Percentiles rank a stretch among this genome's conserved stretches.
These are phyloP conservation scores for Caenorhabditis remanei DNA, from an alignment of 1,140 invertebrate genomes.

Conservation along the genomic window DNA sequence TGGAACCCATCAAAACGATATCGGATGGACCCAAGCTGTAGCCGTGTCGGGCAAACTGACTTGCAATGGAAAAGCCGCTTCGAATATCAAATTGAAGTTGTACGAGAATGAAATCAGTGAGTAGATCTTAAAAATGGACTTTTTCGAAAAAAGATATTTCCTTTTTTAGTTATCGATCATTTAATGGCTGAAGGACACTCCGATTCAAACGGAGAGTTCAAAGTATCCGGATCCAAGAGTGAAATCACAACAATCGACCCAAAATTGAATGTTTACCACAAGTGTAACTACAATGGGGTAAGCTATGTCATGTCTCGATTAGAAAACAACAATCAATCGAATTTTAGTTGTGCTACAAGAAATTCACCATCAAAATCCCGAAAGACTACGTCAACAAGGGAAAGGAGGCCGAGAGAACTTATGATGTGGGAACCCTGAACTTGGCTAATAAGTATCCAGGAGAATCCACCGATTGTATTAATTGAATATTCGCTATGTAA, in stretches of 20 bases:
- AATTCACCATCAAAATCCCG: constrained; percentile 71
- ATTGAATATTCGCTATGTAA: constrained; percentile 37
- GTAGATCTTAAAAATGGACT: background rate
- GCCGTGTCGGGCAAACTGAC: constrained; percentile 48
- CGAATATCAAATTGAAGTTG: constrained; percentile 32
- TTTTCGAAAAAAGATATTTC: background rate
- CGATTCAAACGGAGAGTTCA: constrained; percentile 48
- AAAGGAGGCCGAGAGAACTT: constrained; percentile 64
- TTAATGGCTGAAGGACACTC: background rate
- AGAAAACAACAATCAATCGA: background rate
- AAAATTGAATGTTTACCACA: constrained; percentile 46
- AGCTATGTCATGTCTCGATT: background rate
- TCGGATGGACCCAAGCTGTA: constrained; percentile 53
- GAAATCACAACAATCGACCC: constrained; percentile 53
- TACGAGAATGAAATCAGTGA: constrained; percentile 45
- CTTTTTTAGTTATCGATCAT: constrained; percentile 47
- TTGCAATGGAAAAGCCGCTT: constrained; percentile 53
- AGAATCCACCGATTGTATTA: constrained; percentile 72
- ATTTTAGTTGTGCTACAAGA: constrained; percentile 63
- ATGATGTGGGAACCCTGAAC: constrained; percentile 72
- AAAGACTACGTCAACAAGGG: constrained; percentile 71
- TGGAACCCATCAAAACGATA: background rate
- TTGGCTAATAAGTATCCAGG: constrained; percentile 71
- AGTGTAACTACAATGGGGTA: constrained; percentile 53
- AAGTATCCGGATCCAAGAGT: constrained; percentile 44